A percentile compares a stretch with the other conserved stretches of the same genome.
These are phyloP conservation scores for Myrmophylax atrothorax DNA, from an alignment of 2,113 vertebrate genomes.

Conservation along the genomic window DNA sequence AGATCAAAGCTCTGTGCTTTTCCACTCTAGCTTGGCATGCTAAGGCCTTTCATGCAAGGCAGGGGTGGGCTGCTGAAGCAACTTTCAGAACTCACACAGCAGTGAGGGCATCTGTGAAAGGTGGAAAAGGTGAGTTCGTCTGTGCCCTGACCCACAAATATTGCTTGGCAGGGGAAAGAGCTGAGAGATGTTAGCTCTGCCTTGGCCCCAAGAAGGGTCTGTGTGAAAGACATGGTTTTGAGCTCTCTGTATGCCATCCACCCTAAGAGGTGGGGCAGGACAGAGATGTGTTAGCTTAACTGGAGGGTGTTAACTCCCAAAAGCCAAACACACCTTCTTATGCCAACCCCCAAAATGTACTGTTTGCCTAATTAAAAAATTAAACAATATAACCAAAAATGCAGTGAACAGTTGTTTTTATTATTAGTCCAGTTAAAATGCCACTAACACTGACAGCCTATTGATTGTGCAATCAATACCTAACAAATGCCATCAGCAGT, in stretches of 20 bases:
- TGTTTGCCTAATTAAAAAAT: background rate
- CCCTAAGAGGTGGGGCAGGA: background rate
- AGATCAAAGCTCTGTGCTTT: background rate
- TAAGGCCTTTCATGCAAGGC: background rate
- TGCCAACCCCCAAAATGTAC: background rate
- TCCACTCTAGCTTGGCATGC: fast-evolving
- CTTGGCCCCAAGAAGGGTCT: background rate
- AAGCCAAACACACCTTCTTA: background rate
- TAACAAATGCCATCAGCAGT: background rate
- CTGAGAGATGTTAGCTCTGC: background rate
- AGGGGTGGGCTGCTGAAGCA: background rate
- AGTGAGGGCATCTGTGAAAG: fast-evolving
- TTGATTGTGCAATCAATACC: background rate
- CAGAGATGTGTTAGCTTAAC: background rate
- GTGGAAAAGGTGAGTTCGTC: background rate
- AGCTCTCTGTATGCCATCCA: background rate
- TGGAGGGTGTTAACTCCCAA: background rate
- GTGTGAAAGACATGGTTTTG: background rate
- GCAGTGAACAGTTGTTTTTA: background rate
- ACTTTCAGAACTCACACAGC: background rate
- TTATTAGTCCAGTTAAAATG: background rate
- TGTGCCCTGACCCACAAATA: background rate
- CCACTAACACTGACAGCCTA: background rate
- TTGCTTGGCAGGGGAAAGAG: background rate
- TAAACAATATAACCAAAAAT: background rate